Evolutionary conservation across 2,888 invertebrate species (phyloP).

Genomic region (Ryuthela nishihirai): DNA sequence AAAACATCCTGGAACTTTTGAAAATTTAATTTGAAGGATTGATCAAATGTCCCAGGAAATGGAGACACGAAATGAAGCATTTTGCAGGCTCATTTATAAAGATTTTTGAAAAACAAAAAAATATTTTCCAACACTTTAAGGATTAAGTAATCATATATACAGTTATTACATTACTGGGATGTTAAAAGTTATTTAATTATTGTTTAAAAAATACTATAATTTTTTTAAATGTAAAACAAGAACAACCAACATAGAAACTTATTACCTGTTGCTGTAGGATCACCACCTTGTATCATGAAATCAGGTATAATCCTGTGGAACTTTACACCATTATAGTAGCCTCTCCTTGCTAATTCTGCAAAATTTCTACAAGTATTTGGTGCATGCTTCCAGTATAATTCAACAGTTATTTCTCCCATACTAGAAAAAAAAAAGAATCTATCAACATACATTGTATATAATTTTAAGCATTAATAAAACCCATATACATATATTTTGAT

Average conservation of each 20-base stretch:
- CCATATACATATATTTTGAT: no score
- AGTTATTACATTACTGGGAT: neutral
- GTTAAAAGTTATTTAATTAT: neutral
- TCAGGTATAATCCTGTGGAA: slow-evolving; percentile 90
- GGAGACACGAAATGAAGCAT: no score
- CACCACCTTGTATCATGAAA: slow-evolving; percentile 68
- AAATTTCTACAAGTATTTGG: slow-evolving; percentile 97
- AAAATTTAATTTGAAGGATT: no score
- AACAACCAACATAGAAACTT: slow-evolving; percentile 1
- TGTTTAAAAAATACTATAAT: neutral
- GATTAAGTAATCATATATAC: neutral
- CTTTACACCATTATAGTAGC: slow-evolving; percentile 93
- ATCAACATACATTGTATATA: no score
- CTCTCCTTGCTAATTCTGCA: slow-evolving; percentile 85
- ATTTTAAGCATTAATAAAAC: no score
- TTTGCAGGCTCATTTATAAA: no score
- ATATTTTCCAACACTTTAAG: neutral
- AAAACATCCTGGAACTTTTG: no score
- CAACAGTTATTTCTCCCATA: slow-evolving; percentile 88
- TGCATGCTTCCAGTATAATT: slow-evolving; percentile 98
- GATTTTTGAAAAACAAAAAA: no score
- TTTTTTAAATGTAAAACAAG: neutral
- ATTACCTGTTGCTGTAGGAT: slow-evolving; percentile 86
- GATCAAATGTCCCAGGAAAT: no score
- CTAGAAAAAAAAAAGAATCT: slow-evolving; percentile 10